Evolutionary conservation across 2,797 vertebrate species (phyloP).

Genomic region (Thripadectes ignobilis): DNA sequence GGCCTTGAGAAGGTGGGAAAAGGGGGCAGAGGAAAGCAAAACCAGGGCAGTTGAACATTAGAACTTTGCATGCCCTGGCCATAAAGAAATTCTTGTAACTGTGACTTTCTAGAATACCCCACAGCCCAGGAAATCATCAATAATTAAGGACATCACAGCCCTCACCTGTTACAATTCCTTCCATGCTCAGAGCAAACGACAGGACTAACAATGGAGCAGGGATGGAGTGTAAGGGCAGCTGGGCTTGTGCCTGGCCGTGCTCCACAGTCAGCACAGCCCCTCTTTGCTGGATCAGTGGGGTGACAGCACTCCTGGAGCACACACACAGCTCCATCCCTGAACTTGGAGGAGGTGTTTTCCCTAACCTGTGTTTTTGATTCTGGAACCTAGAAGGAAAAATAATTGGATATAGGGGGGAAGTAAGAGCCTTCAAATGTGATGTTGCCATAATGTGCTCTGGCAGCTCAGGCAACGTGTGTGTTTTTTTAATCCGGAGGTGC

Average conservation of each 20-base stretch:
- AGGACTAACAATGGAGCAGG: background rate
- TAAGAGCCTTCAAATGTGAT: background rate
- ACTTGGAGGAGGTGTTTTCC: background rate
- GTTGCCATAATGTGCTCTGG: background rate
- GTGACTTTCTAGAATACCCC: fast-evolving
- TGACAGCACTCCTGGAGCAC: background rate
- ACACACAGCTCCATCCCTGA: background rate
- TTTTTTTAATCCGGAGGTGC: background rate
- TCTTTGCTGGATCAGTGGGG: fast-evolving
- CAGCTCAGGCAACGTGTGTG: background rate
- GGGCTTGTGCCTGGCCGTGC: background rate
- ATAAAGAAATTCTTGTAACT: fast-evolving
- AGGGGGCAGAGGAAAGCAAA: background rate
- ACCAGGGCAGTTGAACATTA: fast-evolving
- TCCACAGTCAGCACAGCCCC: fast-evolving
- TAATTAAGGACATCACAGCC: background rate
- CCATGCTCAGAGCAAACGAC: fast-evolving
- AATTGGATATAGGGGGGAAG: conserved; percentile 9
- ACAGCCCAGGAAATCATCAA: background rate
- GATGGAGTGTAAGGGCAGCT: background rate
- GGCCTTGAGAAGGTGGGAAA: background rate
- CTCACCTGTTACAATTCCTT: fast-evolving
- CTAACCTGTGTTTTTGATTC: background rate
- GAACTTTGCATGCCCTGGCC: background rate
- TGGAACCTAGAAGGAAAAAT: background rate